A percentile compares a stretch with the other conserved stretches of the same genome.
phyloP scores from a whole-genome alignment of 2,113 vertebrate species.

The Onychorhynchus coronatus region DNA sequence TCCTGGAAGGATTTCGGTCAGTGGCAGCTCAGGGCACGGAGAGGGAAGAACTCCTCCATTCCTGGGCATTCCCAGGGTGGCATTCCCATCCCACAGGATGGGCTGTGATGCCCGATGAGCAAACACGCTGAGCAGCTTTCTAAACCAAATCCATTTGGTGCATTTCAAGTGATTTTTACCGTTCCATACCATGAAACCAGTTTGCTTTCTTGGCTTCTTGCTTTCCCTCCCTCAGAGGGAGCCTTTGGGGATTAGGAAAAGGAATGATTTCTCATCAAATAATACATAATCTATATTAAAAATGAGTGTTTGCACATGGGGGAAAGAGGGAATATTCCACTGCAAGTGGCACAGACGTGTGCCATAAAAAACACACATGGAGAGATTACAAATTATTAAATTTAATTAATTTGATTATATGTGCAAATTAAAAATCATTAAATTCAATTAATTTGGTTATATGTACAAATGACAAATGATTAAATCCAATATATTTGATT shows the following conservation, averaged over 20 bases:
- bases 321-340: neutral
- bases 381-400: neutral
- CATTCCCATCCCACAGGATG: no score
- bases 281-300: neutral
- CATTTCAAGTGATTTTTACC: conserved; percentile 17
- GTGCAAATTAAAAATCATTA: neutral
- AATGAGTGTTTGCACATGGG: neutral
- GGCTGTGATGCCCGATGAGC: conserved; percentile 58
- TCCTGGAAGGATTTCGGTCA: conserved; percentile 71
- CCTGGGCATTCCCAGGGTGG: conserved; percentile 67
- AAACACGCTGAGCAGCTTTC: conserved; percentile 51
- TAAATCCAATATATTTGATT: neutral
- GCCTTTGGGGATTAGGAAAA: neutral
- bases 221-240: neutral
- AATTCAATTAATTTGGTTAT: no score
- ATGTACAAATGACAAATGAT: neutral
- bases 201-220: neutral
- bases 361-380: neutral
- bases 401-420: neutral
- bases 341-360: neutral
- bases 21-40: conserved; percentile 52
- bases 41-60: conserved; percentile 14
- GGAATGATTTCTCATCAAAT: neutral
- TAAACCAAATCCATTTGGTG: conserved; percentile 23
- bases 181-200: neutral